These are phyloP conservation scores for Vollenhovia emeryi DNA, from an alignment of 1,140 invertebrate species.

Conservation along the genomic window DNA sequence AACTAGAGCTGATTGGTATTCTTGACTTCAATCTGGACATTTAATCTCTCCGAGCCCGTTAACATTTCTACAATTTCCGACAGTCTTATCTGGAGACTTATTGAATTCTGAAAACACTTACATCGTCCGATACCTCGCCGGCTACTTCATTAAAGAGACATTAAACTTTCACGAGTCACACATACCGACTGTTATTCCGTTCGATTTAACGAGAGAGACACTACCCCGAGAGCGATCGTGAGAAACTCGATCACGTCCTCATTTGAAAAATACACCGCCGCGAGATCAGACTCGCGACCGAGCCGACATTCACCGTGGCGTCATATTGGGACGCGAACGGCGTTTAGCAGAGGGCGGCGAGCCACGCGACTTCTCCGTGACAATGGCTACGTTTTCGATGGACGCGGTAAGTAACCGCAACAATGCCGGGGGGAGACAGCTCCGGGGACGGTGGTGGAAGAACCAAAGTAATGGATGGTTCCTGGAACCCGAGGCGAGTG, in stretches of 20 bases:
- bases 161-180: neutral
- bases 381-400: constrained; percentile 55
- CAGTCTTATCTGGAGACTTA: neutral
- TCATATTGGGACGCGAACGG: constrained; percentile 13
- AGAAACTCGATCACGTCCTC: too few species aligned
- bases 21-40: neutral
- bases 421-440: constrained; percentile 75
- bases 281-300: neutral
- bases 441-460: constrained; percentile 56
- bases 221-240: too few species aligned
- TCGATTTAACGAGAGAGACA: neutral
- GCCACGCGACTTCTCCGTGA: constrained; percentile 47
- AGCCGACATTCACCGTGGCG: constrained; percentile 12
- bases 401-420: constrained; percentile 81
- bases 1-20: neutral
- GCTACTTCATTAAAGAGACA: neutral
- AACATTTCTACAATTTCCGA: neutral
- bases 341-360: constrained; percentile 36
- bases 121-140: neutral
- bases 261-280: neutral
- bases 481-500: constrained; percentile 83
- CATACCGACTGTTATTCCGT: neutral
- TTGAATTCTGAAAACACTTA: neutral
- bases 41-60: neutral
- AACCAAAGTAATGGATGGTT: constrained; percentile 83